Evolutionary conservation across 2,888 invertebrate genomes (phyloP).

Genomic region (Eumacrocentrus americanus): DNA sequence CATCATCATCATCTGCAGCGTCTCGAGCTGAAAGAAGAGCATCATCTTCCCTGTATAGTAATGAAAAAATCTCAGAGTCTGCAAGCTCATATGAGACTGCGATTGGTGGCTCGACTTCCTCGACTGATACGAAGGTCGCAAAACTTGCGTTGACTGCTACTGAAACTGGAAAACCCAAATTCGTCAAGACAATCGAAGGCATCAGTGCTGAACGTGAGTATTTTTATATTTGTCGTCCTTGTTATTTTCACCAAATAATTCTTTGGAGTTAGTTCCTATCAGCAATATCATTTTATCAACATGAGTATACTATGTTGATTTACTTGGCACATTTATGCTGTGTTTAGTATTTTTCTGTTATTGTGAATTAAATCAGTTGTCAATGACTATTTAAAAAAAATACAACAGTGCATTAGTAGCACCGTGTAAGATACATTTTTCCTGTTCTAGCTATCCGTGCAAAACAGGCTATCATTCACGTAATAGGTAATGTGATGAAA

Average conservation of each 20-base stretch:
- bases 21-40: conserved; percentile 40
- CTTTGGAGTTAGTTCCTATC: too few relatives aligned
- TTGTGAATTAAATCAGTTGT: not conserved
- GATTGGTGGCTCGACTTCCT: conserved; percentile 34
- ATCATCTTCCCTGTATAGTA: conserved; percentile 43
- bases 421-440: conserved; percentile 50
- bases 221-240: too few relatives aligned
- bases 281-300: conserved; percentile 2
- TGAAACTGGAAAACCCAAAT: conserved; percentile 71
- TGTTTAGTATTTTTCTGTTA: not conserved
- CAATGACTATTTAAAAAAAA: not conserved
- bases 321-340: not conserved
- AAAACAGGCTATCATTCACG: conserved; percentile 60
- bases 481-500: conserved; percentile 59
- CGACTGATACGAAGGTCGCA: conserved; percentile 40
- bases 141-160: conserved; percentile 47
- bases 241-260: too few relatives aligned
- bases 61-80: conserved; percentile 45
- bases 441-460: conserved; percentile 59
- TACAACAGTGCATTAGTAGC: conserved; percentile 26
- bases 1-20: conserved; percentile 44
- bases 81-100: conserved; percentile 46
- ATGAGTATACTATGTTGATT: conserved; percentile 6
- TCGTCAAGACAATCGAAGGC: conserved; percentile 77
- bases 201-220: conserved; percentile 81